These are phyloP conservation scores for Zosterops pallidus DNA, from an alignment of 2,113 vertebrate species.

Conservation along the genomic window DNA sequence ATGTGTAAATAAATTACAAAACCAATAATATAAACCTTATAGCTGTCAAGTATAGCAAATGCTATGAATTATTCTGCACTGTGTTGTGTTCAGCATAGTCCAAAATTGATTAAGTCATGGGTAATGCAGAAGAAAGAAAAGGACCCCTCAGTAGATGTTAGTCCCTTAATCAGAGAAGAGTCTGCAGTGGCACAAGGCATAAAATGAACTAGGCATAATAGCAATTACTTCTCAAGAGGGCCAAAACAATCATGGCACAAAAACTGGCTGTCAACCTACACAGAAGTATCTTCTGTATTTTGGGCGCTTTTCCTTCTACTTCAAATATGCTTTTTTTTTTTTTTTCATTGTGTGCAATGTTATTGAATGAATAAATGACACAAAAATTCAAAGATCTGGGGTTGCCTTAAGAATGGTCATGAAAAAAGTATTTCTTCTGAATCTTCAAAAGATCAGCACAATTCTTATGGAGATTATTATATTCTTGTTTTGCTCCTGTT, in stretches of 20 bases:
- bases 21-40: not conserved
- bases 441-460: not conserved
- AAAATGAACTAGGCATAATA: not conserved
- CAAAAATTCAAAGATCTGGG: not conserved
- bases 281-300: not conserved
- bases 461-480: not conserved
- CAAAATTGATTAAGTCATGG: not conserved
- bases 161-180: not conserved
- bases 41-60: not conserved
- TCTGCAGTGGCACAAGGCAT: not conserved
- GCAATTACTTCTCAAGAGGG: not conserved
- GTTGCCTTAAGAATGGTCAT: not conserved
- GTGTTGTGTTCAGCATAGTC: not conserved
- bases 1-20: not conserved
- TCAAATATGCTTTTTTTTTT: not conserved
- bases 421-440: not conserved
- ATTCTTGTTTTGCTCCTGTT: not conserved
- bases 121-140: slow-evolving; percentile 1
- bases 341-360: not conserved
- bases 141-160: not conserved
- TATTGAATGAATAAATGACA: not conserved
- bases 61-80: not conserved
- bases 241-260: not conserved
- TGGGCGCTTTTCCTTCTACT: not conserved
- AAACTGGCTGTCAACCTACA: not conserved